Percentiles rank a stretch among this genome's conserved stretches.
These are phyloP conservation scores for Trididemnum clinides DNA, from an alignment of 23 tunicate species.

Conservation along the genomic window DNA sequence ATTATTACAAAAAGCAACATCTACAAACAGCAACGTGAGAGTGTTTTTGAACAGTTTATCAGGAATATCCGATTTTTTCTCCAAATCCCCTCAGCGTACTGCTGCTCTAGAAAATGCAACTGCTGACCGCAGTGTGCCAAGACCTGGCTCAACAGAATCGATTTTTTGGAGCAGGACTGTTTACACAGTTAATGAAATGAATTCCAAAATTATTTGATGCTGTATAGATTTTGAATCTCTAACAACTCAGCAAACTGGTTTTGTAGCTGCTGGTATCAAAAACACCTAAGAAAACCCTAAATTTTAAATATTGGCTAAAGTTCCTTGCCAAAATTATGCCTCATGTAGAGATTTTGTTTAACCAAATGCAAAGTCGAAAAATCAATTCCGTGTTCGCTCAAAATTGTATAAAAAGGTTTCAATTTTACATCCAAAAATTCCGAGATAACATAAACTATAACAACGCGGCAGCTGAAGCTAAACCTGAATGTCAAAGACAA, in stretches of 20 bases:
- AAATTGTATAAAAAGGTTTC: not conserved
- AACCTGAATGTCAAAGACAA: too few species aligned
- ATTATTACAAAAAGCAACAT: not conserved
- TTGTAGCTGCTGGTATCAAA: not conserved
- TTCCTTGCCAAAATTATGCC: slow-evolving; percentile 18
- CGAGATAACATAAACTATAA: not conserved
- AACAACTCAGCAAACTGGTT: not conserved
- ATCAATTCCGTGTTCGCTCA: not conserved
- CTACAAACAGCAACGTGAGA: not conserved
- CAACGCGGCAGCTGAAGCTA: too few species aligned
- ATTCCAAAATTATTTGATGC: not conserved
- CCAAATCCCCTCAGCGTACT: not conserved
- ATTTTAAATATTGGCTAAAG: slow-evolving; percentile 3
- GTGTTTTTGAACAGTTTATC: not conserved
- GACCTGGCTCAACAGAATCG: slow-evolving; percentile 7
- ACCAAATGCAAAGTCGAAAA: slow-evolving; percentile 5
- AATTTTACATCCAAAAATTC: not conserved
- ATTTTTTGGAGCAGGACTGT: not conserved
- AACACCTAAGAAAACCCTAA: not conserved
- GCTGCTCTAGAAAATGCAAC: not conserved
- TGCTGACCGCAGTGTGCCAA: not conserved
- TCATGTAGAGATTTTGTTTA: not conserved
- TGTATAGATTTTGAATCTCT: not conserved
- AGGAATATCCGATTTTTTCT: not conserved
- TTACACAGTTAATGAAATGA: not conserved